Evolutionary conservation across 1,140 invertebrate genomes (phyloP), one percentile per base, ranked within the genome.

Genomic region (Caenorhabditis inopinata): DNA sequence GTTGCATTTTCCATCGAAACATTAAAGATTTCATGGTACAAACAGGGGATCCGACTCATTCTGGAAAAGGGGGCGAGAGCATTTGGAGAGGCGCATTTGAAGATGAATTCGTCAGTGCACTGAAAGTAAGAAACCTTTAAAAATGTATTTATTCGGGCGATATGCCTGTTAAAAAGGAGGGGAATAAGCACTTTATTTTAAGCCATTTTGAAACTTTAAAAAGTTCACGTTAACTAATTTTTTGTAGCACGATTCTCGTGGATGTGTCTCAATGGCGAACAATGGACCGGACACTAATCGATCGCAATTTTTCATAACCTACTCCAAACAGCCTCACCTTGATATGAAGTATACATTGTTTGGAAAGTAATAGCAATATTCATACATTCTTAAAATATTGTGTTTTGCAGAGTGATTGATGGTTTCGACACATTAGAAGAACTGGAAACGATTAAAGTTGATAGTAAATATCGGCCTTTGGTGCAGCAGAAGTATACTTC

Each of bases 21-120:
- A 98, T 99, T 80, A 98, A 98, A 92, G 95, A 95, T 32, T 98
- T 98, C 87, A 98, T 98, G 89, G 93, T 97, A 4, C 96, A 97
- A 91, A 97, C 94, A 53, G 96, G 96, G 3, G 96, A 98, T 91
- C 96, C 96, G 14, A 86, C 85, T 82, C 93, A 95, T 14, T 96
- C 94, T n/a, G 95, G 95, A 0, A 96, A 96, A 92, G 94, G 94
- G 51, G 95, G 95, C 0, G 92, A 91, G 51, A 95, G 94, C 27
- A 96, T 96, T 85, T 97, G 95, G 95, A 93, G 93, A 14, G 91
- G 91, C 83, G 95, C 95, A 89, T 97, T 96, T 90, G 94, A 96
- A 89, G 96, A 98, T 90, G 96, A 98, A 91, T 94, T 98, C 82
- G 93, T 94, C 89, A 95, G 97, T 89, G 94, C 94, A 86, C 88